Evolutionary conservation across 35 echinoderm and acorn worm species (phyloP).

Genomic region (Apostichopus californicus): DNA sequence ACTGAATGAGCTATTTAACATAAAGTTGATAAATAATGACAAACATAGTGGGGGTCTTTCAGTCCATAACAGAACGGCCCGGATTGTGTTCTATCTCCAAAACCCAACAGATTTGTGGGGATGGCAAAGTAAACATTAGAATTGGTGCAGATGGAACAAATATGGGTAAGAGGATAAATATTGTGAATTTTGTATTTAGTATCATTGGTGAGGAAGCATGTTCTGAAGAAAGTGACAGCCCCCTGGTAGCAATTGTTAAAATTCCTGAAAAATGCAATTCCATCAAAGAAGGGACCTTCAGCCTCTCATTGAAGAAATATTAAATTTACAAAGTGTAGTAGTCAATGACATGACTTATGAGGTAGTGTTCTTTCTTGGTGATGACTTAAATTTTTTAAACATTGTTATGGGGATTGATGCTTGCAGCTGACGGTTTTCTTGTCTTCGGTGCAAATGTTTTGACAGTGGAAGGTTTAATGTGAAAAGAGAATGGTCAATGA

Average conservation of each 20-base stretch:
- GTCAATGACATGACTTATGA: background rate
- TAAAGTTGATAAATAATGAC: background rate
- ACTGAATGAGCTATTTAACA: background rate
- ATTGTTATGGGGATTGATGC: constrained; percentile 42
- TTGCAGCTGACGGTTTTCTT: constrained; percentile 34
- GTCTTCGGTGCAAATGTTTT: constrained; percentile 53
- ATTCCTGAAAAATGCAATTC: constrained; percentile 37
- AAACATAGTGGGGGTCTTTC: background rate
- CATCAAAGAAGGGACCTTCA: background rate
- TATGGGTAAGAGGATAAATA: background rate
- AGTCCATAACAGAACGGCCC: background rate
- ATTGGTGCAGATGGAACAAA: constrained; percentile 16
- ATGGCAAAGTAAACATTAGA: background rate
- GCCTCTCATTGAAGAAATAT: background rate
- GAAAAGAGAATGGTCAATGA: constrained; percentile 49
- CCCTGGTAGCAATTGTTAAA: background rate
- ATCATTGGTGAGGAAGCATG: constrained; percentile 27
- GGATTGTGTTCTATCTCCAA: background rate
- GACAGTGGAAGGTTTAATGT: background rate
- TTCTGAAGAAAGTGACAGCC: background rate
- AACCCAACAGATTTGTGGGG: background rate
- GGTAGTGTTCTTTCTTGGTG: constrained; percentile 18
- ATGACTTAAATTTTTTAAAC: constrained; percentile 59
- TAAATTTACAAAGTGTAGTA: background rate
- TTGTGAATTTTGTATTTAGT: constrained; percentile 5